Percentiles rank a stretch among this genome's conserved stretches.
Conservation (phyloP, 2,797 vertebrate genomes). For the Sebastes cheni region DNA sequence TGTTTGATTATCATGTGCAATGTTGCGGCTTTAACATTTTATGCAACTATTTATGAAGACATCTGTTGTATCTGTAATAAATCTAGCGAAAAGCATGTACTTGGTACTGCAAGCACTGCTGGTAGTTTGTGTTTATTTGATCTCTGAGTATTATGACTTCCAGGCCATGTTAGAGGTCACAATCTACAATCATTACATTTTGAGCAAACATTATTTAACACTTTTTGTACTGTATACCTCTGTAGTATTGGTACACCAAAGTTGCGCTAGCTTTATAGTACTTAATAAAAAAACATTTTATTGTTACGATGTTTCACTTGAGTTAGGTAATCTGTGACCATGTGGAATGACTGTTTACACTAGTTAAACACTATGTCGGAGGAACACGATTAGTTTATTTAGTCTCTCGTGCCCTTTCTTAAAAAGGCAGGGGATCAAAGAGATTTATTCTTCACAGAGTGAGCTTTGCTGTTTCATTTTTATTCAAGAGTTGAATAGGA, state of each 20-base stretch:
- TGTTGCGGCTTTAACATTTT: constrained; percentile 99
- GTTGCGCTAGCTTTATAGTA: constrained; percentile 79
- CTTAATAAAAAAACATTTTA: constrained; percentile 51
- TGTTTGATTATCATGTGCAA: constrained; percentile 98
- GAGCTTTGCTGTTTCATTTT: not conserved
- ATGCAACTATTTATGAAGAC: constrained; percentile 99
- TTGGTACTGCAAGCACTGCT: constrained; percentile 93
- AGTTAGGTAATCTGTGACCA: constrained; percentile 52
- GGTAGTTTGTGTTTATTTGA: constrained; percentile 86
- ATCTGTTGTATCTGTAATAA: constrained; percentile 99
- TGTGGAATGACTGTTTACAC: constrained; percentile 78
- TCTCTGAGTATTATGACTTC: constrained; percentile 71
- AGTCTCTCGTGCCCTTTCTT: constrained; percentile 9
- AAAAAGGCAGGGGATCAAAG: constrained; percentile 11
- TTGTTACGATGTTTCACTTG: constrained; percentile 60
- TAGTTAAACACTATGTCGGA: constrained; percentile 53
- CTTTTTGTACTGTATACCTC: constrained; percentile 72
- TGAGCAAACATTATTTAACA: constrained; percentile 66
- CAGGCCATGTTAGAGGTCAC: constrained; percentile 51
- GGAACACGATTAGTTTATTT: not conserved
- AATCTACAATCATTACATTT: constrained; percentile 70
- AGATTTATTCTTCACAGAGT: not conserved
- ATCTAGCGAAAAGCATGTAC: constrained; percentile 96
- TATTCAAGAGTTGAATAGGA: constrained; percentile 5
- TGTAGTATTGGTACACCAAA: constrained; percentile 84